These are phyloP conservation scores for Gobio occitaniae DNA, from an alignment of 2,797 vertebrate genomes.

Conservation along the genomic window DNA sequence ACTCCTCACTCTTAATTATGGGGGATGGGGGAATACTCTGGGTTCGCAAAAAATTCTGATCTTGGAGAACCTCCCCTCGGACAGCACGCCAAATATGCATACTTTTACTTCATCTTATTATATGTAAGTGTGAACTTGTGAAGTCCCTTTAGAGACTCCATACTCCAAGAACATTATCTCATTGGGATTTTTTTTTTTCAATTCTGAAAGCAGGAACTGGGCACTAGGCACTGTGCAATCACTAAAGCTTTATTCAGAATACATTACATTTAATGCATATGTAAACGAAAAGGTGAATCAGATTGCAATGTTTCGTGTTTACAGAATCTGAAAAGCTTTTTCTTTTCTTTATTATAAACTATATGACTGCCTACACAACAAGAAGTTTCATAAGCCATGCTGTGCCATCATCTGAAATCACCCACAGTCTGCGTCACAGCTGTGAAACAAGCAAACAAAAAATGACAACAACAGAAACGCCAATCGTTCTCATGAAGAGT, in stretches of 20 bases:
- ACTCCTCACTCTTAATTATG: no score
- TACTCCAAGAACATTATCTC: not conserved
- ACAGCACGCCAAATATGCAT: no score
- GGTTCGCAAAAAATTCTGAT: no score
- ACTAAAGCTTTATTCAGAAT: not conserved
- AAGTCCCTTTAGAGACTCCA: not conserved
- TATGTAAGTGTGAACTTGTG: not conserved
- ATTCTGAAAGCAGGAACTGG: not conserved
- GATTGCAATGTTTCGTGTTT: not conserved
- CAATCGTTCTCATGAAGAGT: conserved; percentile 38
- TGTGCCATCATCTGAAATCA: conserved; percentile 40
- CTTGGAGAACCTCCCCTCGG: no score
- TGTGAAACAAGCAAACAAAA: conserved; percentile 30
- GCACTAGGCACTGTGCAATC: not conserved
- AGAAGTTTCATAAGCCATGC: conserved; percentile 1
- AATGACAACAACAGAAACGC: conserved; percentile 29
- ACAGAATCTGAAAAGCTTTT: not conserved
- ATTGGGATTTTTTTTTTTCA: accelerated
- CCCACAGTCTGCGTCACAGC: conserved; percentile 10
- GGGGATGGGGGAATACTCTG: no score
- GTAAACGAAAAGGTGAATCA: not conserved
- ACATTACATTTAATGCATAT: not conserved
- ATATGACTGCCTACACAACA: conserved; percentile 1
- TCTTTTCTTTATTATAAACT: conserved; percentile 24
- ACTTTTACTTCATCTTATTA: no score